A percentile compares a stretch with the other conserved stretches of the same genome.
These are phyloP conservation scores for Anguilla anguilla DNA, from an alignment of 2,797 vertebrate genomes.

Conservation along the genomic window DNA sequence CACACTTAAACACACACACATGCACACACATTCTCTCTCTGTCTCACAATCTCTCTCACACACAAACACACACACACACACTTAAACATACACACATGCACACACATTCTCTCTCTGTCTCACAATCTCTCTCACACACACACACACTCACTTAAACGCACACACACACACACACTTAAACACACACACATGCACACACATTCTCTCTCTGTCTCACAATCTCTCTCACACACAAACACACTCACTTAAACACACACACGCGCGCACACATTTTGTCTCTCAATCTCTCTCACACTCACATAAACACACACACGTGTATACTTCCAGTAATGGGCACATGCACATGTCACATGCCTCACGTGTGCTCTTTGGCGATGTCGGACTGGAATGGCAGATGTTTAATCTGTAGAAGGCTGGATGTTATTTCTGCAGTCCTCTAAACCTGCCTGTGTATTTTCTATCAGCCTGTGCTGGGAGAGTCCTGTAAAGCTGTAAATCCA, in stretches of 20 bases:
- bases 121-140: no score
- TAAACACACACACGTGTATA: background rate
- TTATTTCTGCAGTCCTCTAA: constrained; percentile 9
- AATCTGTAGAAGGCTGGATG: background rate
- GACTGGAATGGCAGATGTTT: background rate
- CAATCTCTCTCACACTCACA: background rate
- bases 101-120: background rate
- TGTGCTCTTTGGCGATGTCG: background rate
- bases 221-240: background rate
- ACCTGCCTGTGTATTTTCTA: constrained; percentile 5
- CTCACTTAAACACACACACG: no score
- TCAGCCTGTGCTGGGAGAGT: background rate
- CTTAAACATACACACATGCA: no score
- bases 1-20: background rate
- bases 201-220: background rate
- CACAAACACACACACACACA: no score
- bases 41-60: no score
- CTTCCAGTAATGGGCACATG: background rate
- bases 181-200: background rate
- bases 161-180: background rate
- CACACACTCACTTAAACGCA: no score
- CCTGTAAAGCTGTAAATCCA: background rate
- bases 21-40: no score
- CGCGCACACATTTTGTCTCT: background rate
- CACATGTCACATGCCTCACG: background rate